Evolutionary conservation across 2,113 vertebrate species (phyloP).

Genomic region (Eupsittula cactorum): DNA sequence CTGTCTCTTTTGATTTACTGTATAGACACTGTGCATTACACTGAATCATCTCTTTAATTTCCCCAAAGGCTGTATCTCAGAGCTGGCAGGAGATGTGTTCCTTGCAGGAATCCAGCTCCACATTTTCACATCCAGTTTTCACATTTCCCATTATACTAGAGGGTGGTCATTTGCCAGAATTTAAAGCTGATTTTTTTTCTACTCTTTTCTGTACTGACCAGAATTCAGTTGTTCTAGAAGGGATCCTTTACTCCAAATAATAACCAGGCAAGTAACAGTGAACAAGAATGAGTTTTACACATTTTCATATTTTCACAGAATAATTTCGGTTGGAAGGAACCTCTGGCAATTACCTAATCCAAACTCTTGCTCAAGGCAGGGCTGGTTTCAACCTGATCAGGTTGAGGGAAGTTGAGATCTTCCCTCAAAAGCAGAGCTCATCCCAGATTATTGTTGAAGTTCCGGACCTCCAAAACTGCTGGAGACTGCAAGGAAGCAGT

Average conservation of each 20-base stretch:
- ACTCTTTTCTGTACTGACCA: background rate
- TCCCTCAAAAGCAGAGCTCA: background rate
- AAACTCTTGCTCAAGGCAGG: background rate
- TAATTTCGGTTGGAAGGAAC: background rate
- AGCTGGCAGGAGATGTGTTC: background rate
- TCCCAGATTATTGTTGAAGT: background rate
- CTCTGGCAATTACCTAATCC: background rate
- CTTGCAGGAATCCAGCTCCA: constrained; percentile 1
- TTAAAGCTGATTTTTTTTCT: background rate
- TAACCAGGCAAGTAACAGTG: background rate
- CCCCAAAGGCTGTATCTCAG: background rate
- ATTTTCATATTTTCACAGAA: background rate
- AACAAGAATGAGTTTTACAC: background rate
- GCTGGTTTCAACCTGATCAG: background rate
- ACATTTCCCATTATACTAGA: background rate
- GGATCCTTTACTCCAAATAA: background rate
- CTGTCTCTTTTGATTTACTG: constrained; percentile 57
- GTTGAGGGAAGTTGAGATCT: background rate
- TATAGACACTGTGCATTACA: background rate
- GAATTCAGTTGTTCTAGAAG: background rate
- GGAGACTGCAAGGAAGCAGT: background rate
- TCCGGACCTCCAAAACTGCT: background rate
- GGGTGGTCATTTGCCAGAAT: background rate
- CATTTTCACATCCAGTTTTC: background rate
- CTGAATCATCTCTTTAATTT: constrained; percentile 17